A percentile compares a stretch with the other conserved stretches of the same genome.
phyloP scores from a whole-genome alignment of 2,888 invertebrate species.

The Ferdinandea cuprea region DNA sequence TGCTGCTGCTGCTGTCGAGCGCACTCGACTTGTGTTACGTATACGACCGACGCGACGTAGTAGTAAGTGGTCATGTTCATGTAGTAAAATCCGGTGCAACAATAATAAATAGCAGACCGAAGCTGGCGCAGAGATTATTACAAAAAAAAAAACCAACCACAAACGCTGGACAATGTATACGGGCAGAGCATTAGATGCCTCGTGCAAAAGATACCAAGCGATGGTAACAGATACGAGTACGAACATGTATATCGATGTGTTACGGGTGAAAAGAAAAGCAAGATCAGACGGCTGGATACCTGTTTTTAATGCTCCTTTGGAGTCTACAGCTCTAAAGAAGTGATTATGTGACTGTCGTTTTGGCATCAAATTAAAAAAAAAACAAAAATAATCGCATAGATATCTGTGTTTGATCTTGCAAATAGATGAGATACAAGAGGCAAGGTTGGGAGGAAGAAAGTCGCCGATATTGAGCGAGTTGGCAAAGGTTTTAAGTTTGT shows the following conservation, averaged over 20 bases:
- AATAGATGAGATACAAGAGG: constrained; percentile 15
- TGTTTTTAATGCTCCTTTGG: constrained; percentile 18
- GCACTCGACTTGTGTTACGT: constrained; percentile 42
- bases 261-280: constrained; percentile 60
- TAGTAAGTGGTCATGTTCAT: constrained; percentile 34
- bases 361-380: constrained; percentile 59
- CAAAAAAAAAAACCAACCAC: constrained; percentile 13
- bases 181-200: constrained; percentile 27
- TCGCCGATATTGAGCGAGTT: constrained; percentile 46
- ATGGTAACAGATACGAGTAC: constrained; percentile 16
- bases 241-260: constrained; percentile 31
- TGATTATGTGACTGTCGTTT: constrained; percentile 54
- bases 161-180: constrained; percentile 27
- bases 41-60: too few relatives aligned
- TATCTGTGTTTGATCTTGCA: constrained; percentile 34
- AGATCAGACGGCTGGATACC: constrained; percentile 33
- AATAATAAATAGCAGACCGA: constrained; percentile 36
- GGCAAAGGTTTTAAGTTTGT: constrained; percentile 23
- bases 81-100: constrained; percentile 59
- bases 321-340: constrained; percentile 12
- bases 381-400: constrained; percentile 13
- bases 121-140: too few relatives aligned
- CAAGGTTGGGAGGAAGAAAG: constrained; percentile 59
- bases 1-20: neutral
- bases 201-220: constrained; percentile 39